Conservation (phyloP, 2,797 vertebrate genomes). For the Amazonetta brasiliensis region DNA sequence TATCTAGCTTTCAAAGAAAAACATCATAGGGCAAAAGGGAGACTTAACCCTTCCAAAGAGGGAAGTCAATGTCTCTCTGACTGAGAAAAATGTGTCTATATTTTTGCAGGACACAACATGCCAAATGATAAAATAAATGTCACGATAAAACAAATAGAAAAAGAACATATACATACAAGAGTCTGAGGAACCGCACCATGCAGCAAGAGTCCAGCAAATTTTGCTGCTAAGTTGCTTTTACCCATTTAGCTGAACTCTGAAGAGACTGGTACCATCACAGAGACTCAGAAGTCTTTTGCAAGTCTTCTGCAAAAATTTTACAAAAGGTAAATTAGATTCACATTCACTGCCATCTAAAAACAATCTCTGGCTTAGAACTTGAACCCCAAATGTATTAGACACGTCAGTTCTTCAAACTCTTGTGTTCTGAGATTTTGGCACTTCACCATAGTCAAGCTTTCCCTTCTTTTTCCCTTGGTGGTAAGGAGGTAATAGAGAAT, state of each 20-base stretch:
- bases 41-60: neutral
- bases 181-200: neutral
- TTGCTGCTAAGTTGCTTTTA: neutral
- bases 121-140: neutral
- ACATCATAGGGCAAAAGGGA: neutral
- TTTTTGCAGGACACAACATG: neutral
- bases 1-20: neutral
- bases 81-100: neutral
- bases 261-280: neutral
- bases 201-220: neutral
- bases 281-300: neutral
- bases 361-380: neutral
- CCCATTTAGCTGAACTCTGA: neutral
- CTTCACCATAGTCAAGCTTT: neutral
- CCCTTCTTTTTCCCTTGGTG: neutral
- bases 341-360: neutral
- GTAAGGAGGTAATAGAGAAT: neutral
- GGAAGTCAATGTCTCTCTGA: neutral
- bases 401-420: neutral
- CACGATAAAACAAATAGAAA: neutral
- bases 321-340: neutral
- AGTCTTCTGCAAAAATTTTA: neutral
- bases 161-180: neutral
- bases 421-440: neutral
- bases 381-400: neutral